These are phyloP conservation scores for Stenolophus ochropezus DNA, from an alignment of 2,888 invertebrate species.

Conservation along the genomic window DNA sequence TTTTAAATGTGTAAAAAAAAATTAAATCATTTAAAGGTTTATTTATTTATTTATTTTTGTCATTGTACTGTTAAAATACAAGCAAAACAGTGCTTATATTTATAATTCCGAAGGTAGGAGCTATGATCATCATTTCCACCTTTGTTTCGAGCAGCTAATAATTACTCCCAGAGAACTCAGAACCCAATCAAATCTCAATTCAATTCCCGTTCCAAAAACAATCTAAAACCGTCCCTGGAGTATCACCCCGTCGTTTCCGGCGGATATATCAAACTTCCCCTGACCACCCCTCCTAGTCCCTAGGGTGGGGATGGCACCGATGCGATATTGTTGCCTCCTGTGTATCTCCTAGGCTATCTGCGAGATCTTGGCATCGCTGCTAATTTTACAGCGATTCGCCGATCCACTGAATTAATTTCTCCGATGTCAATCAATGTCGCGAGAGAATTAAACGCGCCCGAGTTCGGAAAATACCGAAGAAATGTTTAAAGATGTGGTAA, in stretches of 20 bases:
- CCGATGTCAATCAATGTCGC: slow-evolving; percentile 55
- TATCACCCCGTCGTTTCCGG: slow-evolving; percentile 29
- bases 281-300: slow-evolving; percentile 14
- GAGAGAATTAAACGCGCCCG: slow-evolving; percentile 3
- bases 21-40: too few relatives aligned
- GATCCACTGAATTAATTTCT: slow-evolving; percentile 59
- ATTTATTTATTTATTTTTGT: too few relatives aligned
- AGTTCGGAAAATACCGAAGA: not conserved
- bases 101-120: not conserved
- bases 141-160: not conserved
- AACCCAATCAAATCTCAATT: slow-evolving; percentile 8
- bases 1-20: too few relatives aligned
- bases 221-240: slow-evolving; percentile 41
- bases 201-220: slow-evolving; percentile 18
- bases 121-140: not conserved
- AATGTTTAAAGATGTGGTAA: not conserved
- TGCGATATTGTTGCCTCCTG: slow-evolving; percentile 54
- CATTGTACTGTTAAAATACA: too few relatives aligned
- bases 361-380: slow-evolving; percentile 37
- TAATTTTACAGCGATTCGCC: slow-evolving; percentile 55
- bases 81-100: too few relatives aligned
- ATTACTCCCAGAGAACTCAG: not conserved
- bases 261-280: slow-evolving; percentile 42
- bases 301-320: slow-evolving; percentile 11
- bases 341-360: slow-evolving; percentile 25